A percentile compares a stretch with the other conserved stretches of the same genome.
Evolutionary conservation across 2,888 invertebrate genomes (phyloP).

Genomic region (Rosalia funebris): DNA sequence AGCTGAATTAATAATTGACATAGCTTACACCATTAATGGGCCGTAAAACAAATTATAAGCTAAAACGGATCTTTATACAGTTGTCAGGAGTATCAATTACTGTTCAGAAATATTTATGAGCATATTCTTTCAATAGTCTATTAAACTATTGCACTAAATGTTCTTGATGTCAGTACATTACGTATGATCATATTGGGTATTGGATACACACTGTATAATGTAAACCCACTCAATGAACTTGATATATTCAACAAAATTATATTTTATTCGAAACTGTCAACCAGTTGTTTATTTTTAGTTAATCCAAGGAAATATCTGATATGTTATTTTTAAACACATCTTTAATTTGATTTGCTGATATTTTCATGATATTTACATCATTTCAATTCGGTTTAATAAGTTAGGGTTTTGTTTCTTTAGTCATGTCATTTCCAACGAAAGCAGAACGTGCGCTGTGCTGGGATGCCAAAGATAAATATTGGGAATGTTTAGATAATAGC

Average conservation of each 20-base stretch:
- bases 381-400: neutral
- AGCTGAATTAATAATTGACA: no score
- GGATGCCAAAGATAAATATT: conserved; percentile 86
- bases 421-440: conserved; percentile 85
- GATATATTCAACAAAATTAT: neutral
- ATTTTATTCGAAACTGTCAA: conserved; percentile 26
- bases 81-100: no score
- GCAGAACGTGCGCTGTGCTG: conserved; percentile 84
- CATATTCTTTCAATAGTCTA: no score
- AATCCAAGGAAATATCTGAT: conserved; percentile 23
- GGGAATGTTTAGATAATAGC: conserved; percentile 85
- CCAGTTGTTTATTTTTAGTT: conserved; percentile 32
- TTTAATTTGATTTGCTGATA: conserved; percentile 39
- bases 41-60: no score
- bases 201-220: no score
- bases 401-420: conserved; percentile 39
- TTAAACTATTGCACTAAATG: no score
- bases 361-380: conserved; percentile 37
- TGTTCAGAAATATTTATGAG: no score
- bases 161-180: no score
- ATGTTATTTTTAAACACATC: conserved; percentile 31
- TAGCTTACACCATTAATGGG: no score
- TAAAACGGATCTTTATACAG: no score
- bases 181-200: no score
- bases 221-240: neutral